Conservation (phyloP, 2,888 invertebrate genomes). For the Apodemia duryi region DNA sequence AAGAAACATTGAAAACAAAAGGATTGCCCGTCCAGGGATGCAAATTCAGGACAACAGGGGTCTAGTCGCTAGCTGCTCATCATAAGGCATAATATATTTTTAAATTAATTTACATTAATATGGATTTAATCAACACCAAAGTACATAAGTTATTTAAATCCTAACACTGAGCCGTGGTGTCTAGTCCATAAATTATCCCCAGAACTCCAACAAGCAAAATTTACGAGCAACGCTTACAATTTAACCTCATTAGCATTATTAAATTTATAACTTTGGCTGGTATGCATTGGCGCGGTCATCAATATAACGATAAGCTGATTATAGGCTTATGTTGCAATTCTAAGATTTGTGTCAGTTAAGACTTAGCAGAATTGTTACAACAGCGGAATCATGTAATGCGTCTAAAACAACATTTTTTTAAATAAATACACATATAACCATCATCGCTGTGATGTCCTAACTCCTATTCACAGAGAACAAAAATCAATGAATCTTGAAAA, state of each 20-base stretch:
- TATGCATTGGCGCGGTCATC: conserved; percentile 17
- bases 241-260: background rate
- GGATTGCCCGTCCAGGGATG: too few species aligned
- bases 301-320: conserved; percentile 8
- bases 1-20: too few species aligned
- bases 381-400: background rate
- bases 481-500: too few species aligned
- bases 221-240: background rate
- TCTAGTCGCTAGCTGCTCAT: too few species aligned
- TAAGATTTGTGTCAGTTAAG: conserved; percentile 20
- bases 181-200: background rate
- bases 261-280: background rate
- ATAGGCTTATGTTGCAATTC: conserved; percentile 22
- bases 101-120: too few species aligned
- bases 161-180: background rate
- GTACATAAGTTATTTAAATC: background rate
- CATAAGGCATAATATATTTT: too few species aligned
- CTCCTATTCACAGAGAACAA: too few species aligned
- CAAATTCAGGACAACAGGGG: too few species aligned
- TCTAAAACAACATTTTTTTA: background rate
- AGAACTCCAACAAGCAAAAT: background rate
- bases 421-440: too few species aligned
- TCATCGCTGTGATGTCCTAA: too few species aligned
- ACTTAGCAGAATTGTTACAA: conserved; percentile 11
- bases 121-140: background rate